Base-by-base conservation (phyloP, 1,140 invertebrate genomes). In the Lepidurus apus region DNA sequence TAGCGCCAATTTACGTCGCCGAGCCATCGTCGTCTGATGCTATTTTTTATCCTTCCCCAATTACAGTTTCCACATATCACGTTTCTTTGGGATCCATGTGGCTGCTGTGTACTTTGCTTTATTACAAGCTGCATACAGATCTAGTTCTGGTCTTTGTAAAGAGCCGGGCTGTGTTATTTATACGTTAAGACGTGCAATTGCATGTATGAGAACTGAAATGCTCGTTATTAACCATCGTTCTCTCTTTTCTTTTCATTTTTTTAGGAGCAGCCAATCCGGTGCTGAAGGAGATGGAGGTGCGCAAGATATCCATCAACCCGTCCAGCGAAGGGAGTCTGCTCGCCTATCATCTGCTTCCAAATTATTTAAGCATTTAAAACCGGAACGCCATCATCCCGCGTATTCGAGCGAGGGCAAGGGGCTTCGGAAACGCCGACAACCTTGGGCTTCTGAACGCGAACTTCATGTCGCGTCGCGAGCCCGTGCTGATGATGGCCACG, bases 401-500 rank as follows among this genome's bases (percentile, higher is more conserved):
- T 82, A 82, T 44, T 81, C 82, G 80, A 83, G 82, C 80, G 82
- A 83, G 65, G 82, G 82, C 21, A 83, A 83, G 76, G 81, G 81
- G n/a, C 79, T 82, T 43, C 79, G 82, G 11, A 80, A 80, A 34
- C 80, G 81, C 42, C 7, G 73, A 43, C 78, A 79, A 76, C 53
- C 78, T 44, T 80, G 79, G 79, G 42, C 79, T 13, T 80, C 79
- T 10, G 79, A 80, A 47, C 79, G 79, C 6, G 77, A 80, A 44
- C 73, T 80, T 53, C 0, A 82, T 85, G 0, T 85, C 86, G 13
- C 8, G 85, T 1, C 84, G 85, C 80, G 84, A 79, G 74, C 85
- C 85, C 0, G 85, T 86, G 76, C 81, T 87, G 87, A 73, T 88
- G 53, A 65, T 65, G 21, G 53, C 0, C 53, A 65, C 21, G 53